Conservation (phyloP, 2,888 invertebrate species). For the Phengaris alcon region DNA sequence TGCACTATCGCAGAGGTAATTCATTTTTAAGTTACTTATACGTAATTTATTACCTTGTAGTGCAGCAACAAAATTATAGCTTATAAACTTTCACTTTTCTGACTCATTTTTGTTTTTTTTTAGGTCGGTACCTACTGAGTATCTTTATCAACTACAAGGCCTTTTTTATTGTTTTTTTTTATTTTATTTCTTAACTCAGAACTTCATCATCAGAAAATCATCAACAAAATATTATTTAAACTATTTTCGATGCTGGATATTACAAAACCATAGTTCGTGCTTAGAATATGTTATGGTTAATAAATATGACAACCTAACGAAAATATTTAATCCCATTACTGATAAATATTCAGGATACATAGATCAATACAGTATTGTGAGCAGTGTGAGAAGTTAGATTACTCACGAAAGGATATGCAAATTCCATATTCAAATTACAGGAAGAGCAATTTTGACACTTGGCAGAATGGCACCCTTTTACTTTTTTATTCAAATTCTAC, state of each 20-base stretch:
- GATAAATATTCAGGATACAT: conserved; percentile 47
- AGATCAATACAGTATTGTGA: conserved; percentile 56
- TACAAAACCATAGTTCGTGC: not conserved
- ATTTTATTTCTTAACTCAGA: not conserved
- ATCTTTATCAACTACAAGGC: not conserved
- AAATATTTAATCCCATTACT: conserved; percentile 77
- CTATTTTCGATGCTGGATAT: not conserved
- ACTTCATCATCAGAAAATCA: not conserved
- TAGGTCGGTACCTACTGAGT: too few relatives aligned
- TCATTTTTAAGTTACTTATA: conserved; percentile 35
- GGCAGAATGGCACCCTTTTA: conserved; percentile 71
- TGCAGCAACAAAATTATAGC: not conserved
- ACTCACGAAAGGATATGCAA: conserved; percentile 60
- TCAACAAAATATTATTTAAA: not conserved
- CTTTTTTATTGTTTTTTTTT: not conserved
- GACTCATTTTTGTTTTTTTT: not conserved
- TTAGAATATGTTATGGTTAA: conserved; percentile 36
- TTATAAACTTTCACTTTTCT: not conserved
- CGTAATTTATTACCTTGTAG: conserved; percentile 49
- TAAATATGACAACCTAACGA: conserved; percentile 69
- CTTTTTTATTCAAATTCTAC: conserved; percentile 70
- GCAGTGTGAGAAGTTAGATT: conserved; percentile 45
- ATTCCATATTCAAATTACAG: conserved; percentile 74
- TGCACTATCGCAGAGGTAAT: conserved; percentile 43
- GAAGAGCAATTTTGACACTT: conserved; percentile 78